Evolutionary conservation across 2,797 vertebrate genomes (phyloP), one percentile per base, ranked within the genome.

Genomic region (Euthynnus affinis): DNA sequence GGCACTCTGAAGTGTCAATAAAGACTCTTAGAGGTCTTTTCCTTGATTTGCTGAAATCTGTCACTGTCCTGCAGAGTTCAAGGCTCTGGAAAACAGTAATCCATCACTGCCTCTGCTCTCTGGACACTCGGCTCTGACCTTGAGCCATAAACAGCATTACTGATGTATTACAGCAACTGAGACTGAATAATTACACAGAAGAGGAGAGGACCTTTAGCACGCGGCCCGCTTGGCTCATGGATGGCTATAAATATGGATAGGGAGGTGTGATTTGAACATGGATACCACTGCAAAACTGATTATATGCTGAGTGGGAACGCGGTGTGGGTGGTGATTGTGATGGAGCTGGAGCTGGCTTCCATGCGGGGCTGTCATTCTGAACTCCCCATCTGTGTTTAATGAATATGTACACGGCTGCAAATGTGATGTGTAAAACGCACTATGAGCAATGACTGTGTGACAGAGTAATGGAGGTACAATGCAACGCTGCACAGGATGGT

Each of bases 61-160:
- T 94, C 90, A 90, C 69, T 84, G 88, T 92, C 87, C 80, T 34
- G 70, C 80, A 79, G 83, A 74, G 91, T 91, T 90, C 84, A 76
- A 71, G 81, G 71, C 78, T 81, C 60, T 71, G 76, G 76, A 77
- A 91, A 92, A 89, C 86, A 89, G 81, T 76, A 86, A 93, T 94
- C 92, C 90, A 93, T 95, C 93, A 91, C 75, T 59, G 75, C 52
- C 69, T 71, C 46, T 32, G 48, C 84, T 81, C 85, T 71, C 44
- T 68, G 62, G 82, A 83, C 77, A 64, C 85, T 71, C 5, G 70
- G 88, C 83, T 66, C 53, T 76, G 92, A 93, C 93, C 92, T 93
- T 92, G 90, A 88, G 87, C 84, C 87, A 88, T 74, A 90, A 92
- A 92, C 92, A 91, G 80, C 79, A 86, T 86, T 64, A 79, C 83